Evolutionary conservation across 2,797 vertebrate genomes (phyloP), one percentile per base, ranked within the genome.

Genomic region (Hypotaenidia philippensis): DNA sequence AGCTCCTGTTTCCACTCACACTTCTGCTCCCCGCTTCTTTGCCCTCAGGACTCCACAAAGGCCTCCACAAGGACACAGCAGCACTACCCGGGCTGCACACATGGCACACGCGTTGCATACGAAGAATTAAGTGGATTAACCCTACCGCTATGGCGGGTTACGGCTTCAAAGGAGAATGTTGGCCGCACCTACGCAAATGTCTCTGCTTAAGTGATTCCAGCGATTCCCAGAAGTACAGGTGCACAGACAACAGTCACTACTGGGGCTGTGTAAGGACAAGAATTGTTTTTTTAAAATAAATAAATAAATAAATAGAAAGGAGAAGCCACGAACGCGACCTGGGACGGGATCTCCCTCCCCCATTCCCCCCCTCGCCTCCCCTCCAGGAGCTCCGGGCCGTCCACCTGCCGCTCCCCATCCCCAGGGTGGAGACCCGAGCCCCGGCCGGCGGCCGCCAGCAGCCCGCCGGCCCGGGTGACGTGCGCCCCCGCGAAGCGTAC

Each of bases 141-240:
- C 75, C 83, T 94, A 94, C 96, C 79, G 57, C 89, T 81, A 74
- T 22, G 88, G 66, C 10, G 53, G 86, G 81, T 88, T 80, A 65
- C 16, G 74, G 52, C 95, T 94, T 96, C 94, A 94, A 92, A 90
- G 82, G 90, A 87, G 78, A 85, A 81, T 55, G 82, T 3, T 95
- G 96, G 94, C 96, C 90, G 69, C 47, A 89, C 50, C 76, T 70
- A 93, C 36, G 22, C 32, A 94, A 92, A 89, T 34, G 89, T 47
- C 68, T 93, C 94, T 97, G 97, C 26, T 96, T 60, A 97, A 97
- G 70, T 11, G 57, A 97, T 94, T 96, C 86, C 60, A 88, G 94
- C 90, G 64, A 57, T 97, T 97, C 96, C 96, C 97, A 97, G 94
- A 97, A 97, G 80, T 95, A 96, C 97, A 98, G 97, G 98, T 98